phyloP scores from a whole-genome alignment of 2,113 vertebrate species.

The Crotalus horridus region DNA sequence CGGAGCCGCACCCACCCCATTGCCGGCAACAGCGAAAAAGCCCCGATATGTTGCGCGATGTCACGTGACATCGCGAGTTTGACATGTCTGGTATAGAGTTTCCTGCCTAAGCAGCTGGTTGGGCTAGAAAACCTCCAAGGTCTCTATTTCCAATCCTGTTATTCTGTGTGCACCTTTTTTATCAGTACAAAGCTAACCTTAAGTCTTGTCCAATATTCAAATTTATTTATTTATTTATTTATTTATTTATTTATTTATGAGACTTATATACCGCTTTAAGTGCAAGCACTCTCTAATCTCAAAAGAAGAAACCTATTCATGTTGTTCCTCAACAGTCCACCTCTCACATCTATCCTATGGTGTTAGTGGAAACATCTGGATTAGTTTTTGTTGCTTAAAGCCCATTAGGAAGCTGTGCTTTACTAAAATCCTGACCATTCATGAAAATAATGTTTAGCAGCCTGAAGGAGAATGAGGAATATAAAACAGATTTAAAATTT shows the following conservation, averaged over 20 bases:
- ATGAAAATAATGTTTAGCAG: constrained; percentile 1
- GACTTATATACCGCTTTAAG: too few relatives aligned
- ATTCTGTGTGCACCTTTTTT: constrained; percentile 7
- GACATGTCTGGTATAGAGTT: not conserved
- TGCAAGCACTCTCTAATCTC: not conserved
- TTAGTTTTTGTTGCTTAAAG: constrained; percentile 8
- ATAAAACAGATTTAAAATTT: constrained; percentile 1
- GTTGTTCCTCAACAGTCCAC: not conserved
- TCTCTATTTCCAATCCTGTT: not conserved
- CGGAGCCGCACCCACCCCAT: too few relatives aligned
- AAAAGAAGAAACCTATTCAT: constrained; percentile 9
- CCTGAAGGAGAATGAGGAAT: not conserved
- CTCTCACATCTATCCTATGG: constrained; percentile 6
- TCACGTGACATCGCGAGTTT: too few relatives aligned
- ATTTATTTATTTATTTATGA: too few relatives aligned
- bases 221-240: not conserved
- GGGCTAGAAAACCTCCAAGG: not conserved
- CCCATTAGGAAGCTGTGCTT: not conserved
- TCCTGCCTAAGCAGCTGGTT: not conserved
- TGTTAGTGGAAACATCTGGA: constrained; percentile 29
- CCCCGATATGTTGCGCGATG: too few relatives aligned
- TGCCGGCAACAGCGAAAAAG: too few relatives aligned
- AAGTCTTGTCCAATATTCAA: not conserved
- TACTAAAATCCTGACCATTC: not conserved
- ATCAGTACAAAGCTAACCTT: constrained; percentile 10